Conservation (phyloP, 2,797 vertebrate species). For the Arremon brunneinucha region DNA sequence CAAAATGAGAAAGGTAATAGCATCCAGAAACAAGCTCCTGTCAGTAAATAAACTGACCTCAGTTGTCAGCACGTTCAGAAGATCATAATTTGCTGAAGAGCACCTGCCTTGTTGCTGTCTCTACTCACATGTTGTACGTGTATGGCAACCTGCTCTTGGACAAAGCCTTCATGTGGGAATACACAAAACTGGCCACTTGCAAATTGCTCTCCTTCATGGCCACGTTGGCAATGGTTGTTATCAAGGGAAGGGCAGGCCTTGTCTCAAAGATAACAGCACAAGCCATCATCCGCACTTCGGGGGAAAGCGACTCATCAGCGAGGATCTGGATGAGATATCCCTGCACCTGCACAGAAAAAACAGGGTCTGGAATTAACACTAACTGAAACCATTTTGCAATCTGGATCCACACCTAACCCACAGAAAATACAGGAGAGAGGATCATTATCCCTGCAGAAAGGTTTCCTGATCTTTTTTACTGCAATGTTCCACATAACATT, state of each 20-base stretch:
- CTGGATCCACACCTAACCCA: background rate
- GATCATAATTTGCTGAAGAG: background rate
- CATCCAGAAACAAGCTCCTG: background rate
- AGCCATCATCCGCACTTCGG: slow-evolving; percentile 80
- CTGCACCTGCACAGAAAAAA: slow-evolving; percentile 78
- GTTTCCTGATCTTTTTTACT: background rate
- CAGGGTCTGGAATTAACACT: background rate
- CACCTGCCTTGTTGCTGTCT: background rate
- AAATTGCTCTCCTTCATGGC: slow-evolving; percentile 77
- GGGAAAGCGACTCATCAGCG: slow-evolving; percentile 67
- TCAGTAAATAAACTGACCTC: background rate
- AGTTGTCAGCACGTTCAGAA: background rate
- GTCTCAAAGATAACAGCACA: slow-evolving; percentile 81
- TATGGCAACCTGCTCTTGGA: slow-evolving; percentile 78
- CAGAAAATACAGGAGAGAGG: background rate
- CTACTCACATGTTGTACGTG: slow-evolving; percentile 79
- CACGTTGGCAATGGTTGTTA: slow-evolving; percentile 76
- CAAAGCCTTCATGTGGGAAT: slow-evolving; percentile 78
- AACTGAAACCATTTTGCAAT: background rate
- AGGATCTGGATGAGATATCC: slow-evolving; percentile 78
- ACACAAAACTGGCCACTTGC: slow-evolving; percentile 82
- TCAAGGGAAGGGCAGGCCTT: slow-evolving; percentile 78
- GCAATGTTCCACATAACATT: background rate
- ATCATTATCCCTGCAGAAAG: background rate
- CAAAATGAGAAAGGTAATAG: background rate